Conservation (phyloP, 2,888 invertebrate species). For the Ochropacha duplaris region DNA sequence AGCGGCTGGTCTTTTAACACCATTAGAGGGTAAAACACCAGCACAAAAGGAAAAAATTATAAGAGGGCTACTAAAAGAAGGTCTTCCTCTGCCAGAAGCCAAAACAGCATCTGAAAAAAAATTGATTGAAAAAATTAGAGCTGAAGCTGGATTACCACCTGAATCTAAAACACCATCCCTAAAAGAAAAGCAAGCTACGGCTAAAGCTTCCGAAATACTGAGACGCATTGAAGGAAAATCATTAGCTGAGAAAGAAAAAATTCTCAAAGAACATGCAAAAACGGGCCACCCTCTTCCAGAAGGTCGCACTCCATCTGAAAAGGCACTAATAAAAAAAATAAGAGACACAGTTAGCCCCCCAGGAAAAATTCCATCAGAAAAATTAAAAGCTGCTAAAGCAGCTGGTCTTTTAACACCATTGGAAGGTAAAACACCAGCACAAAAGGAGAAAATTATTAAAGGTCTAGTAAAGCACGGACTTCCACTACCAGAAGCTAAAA, state of each 20-base stretch:
- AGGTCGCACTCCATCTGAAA: no score
- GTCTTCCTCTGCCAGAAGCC: constrained; percentile 5
- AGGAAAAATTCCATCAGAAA: constrained; percentile 17
- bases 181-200: constrained; percentile 30
- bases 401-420: constrained; percentile 29
- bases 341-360: no score
- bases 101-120: constrained; percentile 35
- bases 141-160: constrained; percentile 36
- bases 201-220: constrained; percentile 30
- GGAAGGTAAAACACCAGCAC: constrained; percentile 29
- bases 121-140: constrained; percentile 33
- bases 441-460: constrained; percentile 34
- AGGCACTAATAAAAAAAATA: no score
- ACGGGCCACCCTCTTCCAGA: constrained; percentile 35
- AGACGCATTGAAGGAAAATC: constrained; percentile 39
- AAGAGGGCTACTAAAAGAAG: no score
- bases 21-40: constrained; percentile 29
- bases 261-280: constrained; percentile 25
- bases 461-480: constrained; percentile 22
- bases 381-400: constrained; percentile 17
- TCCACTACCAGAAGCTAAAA: constrained; percentile 33
- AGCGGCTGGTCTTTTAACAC: constrained; percentile 24
- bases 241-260: constrained; percentile 30
- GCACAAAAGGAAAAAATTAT: no score
- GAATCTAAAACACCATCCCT: constrained; percentile 29